Percentiles rank a stretch among this genome's conserved stretches.
These are phyloP conservation scores for Macroteleia sp. DNA, from an alignment of 2,888 invertebrate genomes.

Conservation along the genomic window DNA sequence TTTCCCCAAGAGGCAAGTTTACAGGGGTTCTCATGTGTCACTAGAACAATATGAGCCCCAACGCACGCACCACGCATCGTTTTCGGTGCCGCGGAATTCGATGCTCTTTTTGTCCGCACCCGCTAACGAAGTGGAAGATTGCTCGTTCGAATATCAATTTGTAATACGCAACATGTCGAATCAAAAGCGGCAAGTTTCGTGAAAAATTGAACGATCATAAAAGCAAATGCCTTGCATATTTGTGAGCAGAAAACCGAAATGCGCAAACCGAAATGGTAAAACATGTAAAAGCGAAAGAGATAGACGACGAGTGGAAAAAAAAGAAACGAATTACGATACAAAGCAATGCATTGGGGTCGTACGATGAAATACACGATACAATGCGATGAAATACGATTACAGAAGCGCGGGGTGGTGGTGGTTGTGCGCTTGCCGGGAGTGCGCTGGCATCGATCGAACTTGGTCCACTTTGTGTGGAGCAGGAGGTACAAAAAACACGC, in stretches of 20 bases:
- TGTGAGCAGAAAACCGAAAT: constrained; percentile 17
- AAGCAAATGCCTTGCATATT: constrained; percentile 41
- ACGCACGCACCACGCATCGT: constrained; percentile 1
- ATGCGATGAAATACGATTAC: constrained; percentile 67
- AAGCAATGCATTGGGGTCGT: constrained; percentile 68
- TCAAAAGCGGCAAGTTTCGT: constrained; percentile 27
- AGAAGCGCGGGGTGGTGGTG: constrained; percentile 41
- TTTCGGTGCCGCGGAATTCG: not conserved
- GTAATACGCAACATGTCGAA: constrained; percentile 36
- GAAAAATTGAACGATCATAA: constrained; percentile 45
- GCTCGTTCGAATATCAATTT: constrained; percentile 41
- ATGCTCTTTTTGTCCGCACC: not conserved
- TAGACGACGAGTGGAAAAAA: constrained; percentile 28
- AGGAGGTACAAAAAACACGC: constrained; percentile 60
- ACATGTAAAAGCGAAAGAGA: constrained; percentile 38
- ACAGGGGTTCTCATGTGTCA: constrained; percentile 62
- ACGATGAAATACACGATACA: constrained; percentile 65
- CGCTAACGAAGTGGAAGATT: constrained; percentile 48
- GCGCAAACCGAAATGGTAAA: constrained; percentile 45
- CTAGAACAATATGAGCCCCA: constrained; percentile 27
- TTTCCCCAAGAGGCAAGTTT: constrained; percentile 59
- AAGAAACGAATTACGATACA: constrained; percentile 69
- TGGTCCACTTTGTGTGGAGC: constrained; percentile 63
- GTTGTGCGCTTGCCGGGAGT: constrained; percentile 55
- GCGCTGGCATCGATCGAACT: constrained; percentile 64